These are phyloP conservation scores for Diadophis punctatus DNA, from an alignment of 2,113 vertebrate species.

Conservation along the genomic window DNA sequence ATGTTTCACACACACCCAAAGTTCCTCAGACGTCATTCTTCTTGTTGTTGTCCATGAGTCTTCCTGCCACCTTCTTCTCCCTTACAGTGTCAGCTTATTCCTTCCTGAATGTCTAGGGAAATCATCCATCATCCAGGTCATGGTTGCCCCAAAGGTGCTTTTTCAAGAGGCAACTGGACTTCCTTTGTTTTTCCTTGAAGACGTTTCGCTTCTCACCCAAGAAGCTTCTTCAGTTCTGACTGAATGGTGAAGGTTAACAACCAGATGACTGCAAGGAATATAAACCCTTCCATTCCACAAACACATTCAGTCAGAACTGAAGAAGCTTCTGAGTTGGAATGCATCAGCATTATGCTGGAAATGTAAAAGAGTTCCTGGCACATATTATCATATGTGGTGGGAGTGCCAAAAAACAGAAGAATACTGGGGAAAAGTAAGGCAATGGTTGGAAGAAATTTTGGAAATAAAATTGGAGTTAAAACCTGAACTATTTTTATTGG, in stretches of 20 bases:
- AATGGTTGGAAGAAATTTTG: too few species aligned
- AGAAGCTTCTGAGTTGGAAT: background rate
- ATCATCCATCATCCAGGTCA: background rate
- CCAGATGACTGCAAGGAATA: too few species aligned
- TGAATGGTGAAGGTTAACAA: background rate
- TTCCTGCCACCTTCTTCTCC: background rate
- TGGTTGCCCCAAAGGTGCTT: background rate
- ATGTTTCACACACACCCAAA: background rate
- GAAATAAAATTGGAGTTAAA: too few species aligned
- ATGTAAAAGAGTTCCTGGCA: too few species aligned
- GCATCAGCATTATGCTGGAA: too few species aligned
- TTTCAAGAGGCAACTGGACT: background rate
- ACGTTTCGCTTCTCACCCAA: background rate
- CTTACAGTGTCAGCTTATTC: background rate
- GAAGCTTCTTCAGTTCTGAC: background rate
- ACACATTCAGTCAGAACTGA: background rate
- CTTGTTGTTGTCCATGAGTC: background rate
- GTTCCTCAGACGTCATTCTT: background rate
- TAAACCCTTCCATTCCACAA: too few species aligned
- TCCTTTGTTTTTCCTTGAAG: background rate
- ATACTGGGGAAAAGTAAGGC: too few species aligned
- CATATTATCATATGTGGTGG: too few species aligned
- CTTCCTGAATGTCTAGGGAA: background rate
- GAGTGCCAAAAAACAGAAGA: too few species aligned
- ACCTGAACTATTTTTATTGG: too few species aligned